Evolutionary conservation across 1,140 invertebrate species (phyloP), one percentile per base, ranked within the genome.

Genomic region (Micrasema minimum): DNA sequence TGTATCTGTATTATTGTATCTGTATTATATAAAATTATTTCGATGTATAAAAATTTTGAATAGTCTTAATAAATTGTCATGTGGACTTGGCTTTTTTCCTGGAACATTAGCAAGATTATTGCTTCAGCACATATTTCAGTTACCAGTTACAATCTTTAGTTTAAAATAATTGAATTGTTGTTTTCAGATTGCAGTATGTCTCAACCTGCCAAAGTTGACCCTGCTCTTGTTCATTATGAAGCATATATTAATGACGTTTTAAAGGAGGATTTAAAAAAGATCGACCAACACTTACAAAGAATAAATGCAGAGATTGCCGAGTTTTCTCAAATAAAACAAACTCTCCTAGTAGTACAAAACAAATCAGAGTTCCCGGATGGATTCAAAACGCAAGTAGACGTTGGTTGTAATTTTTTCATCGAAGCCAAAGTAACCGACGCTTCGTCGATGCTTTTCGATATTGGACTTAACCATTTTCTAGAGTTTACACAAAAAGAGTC

Each of bases 301-400:
- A 81, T 90, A 16, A 90, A 90, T 78, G 77, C 80, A n/a, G 89
- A 93, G 76, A 82, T 93, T 10, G 83, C 89, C n/a, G 92, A 94
- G 76, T 90, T 90, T 74, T 79, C 90, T 16, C 91, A 93, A 77
- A 80, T 94, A 38, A 91, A 90, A 78, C 86, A 88, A 71, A 83
- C 86, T 2, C 78, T 89, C 12, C 86, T 88, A 78, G 82, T 87
- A 0, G 85, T 92, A 11, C 81, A 85, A 18, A 80, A 85, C 31
- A 83, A 86, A 69, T 79, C 81, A 2, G 74, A 85, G 1, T 77
- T 85, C 50, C 78, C 82, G 4, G 80, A 83, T 51, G 90, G 89
- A 11, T 88, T 93, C 37, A 94, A 94, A 78, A 92, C 92, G 0
- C 89, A 94, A 85, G 84, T 94, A 18, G 91, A 94, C 77, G 77